Conservation (phyloP, 2,888 invertebrate genomes). For the Trissoscelio sp. region DNA sequence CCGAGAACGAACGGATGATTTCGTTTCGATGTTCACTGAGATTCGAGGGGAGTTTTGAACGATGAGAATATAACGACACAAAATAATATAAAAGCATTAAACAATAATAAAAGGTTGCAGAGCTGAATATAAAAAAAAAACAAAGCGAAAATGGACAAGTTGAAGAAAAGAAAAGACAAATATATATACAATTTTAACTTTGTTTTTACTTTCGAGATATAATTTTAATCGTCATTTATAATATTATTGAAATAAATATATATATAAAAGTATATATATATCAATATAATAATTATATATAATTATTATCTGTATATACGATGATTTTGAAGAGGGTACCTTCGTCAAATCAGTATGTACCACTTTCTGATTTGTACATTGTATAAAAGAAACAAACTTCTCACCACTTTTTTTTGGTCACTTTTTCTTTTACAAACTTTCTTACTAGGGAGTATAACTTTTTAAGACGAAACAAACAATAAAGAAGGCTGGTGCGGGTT, state of each 20-base stretch:
- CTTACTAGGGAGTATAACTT: background rate
- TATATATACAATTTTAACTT: slow-evolving; percentile 79
- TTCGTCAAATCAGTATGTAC: slow-evolving; percentile 6
- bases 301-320: slow-evolving; percentile 29
- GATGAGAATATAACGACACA: slow-evolving; percentile 33
- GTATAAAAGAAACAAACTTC: background rate
- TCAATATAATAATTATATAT: slow-evolving; percentile 16
- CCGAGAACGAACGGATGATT: background rate
- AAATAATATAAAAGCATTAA: slow-evolving; percentile 30
- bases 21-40: background rate
- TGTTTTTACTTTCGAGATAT: slow-evolving; percentile 78
- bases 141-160: slow-evolving; percentile 27
- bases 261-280: slow-evolving; percentile 33
- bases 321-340: slow-evolving; percentile 32
- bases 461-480: slow-evolving; percentile 47
- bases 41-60: background rate
- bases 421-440: slow-evolving; percentile 5
- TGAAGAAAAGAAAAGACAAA: slow-evolving; percentile 51
- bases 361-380: slow-evolving; percentile 20
- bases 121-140: slow-evolving; percentile 42
- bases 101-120: slow-evolving; percentile 26
- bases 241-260: slow-evolving; percentile 69
- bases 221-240: slow-evolving; percentile 79
- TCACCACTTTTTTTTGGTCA: background rate
- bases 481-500: slow-evolving; percentile 46